Conservation (phyloP, 1,140 invertebrate species). For the Potamilus streckersoni region DNA sequence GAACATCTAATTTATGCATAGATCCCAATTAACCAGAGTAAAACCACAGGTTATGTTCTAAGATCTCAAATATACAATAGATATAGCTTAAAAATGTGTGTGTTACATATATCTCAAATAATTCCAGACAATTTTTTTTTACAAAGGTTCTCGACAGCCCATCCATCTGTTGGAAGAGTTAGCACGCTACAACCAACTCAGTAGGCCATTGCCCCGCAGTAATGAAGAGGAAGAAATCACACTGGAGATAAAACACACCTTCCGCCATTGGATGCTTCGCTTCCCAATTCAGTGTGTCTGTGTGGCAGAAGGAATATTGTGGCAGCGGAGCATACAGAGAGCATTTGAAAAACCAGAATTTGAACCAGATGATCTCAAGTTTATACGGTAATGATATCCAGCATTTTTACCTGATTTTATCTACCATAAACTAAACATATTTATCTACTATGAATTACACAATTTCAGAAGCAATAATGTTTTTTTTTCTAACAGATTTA, state of each 20-base stretch:
- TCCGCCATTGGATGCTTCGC: conserved; percentile 61
- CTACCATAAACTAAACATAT: no score
- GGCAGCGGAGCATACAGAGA: conserved; percentile 48
- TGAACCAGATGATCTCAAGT: conserved; percentile 48
- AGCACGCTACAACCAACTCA: conserved; percentile 27
- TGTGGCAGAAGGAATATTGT: conserved; percentile 61
- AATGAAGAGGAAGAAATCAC: no score
- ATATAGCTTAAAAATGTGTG: neutral
- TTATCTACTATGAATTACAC: no score
- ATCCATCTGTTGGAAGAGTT: conserved; percentile 60
- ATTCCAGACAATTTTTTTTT: neutral
- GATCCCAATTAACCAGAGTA: no score
- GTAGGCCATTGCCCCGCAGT: neutral
- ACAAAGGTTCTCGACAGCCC: conserved; percentile 50
- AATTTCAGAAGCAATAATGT: no score
- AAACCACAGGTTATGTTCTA: no score
- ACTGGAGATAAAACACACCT: conserved; percentile 27
- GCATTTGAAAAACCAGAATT: conserved; percentile 47
- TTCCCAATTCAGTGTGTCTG: conserved; percentile 63
- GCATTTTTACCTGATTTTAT: neutral
- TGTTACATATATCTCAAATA: neutral
- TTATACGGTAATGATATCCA: conserved; percentile 35
- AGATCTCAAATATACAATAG: no score
- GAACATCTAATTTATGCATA: no score
- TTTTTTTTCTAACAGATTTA: neutral